Evolutionary conservation across 2,888 invertebrate species (phyloP), one percentile per base, ranked within the genome.

Genomic region (Eupithecia subumbrata): DNA sequence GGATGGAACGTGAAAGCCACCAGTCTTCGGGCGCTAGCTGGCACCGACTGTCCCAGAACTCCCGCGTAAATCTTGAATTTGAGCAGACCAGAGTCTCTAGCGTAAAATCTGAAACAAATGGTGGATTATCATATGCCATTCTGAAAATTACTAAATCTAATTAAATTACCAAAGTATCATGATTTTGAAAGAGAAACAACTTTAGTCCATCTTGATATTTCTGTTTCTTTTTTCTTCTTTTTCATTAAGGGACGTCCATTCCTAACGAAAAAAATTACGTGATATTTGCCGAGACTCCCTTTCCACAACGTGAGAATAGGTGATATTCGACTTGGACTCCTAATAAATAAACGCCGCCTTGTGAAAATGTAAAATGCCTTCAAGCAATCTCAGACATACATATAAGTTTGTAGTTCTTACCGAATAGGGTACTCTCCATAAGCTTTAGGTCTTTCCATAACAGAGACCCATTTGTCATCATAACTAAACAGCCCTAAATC

Each of bases 1-100:
- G 99, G 99, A 92, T 99, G 99, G 91, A 98, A 99, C 14, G 98
- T 98, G 89, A 99, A 99, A 25, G 99, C 98, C 8, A 99, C 98
- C 18, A 99, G 95, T 81, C 98, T 95, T 81, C 98, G 94, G 16
- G 97, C 95, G 82, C 96, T 95, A 11, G 96, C 96, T 14, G 97
- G 96, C 40, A 96, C 95, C 14, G 96, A 96, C 88, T 96, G 96
- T 0, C 97, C 97, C 96, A 83, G 96, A 95, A 95, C 97, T 45
- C 98, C 96, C 0, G 98, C 97, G 91, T 98, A 98, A 87, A 99
- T 98, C 83, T 98, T 98, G 90, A 98, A 98, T 90, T 97, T 97
- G 43, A 98, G 92, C 48, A 97, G 91, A 11, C 97, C 97, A 0
- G 98, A 98, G 84, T 97, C 97, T 7, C 98, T 96, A 12, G 97